Base-by-base conservation (phyloP, 2,113 vertebrate genomes). In the Pterophyllum scalare region DNA sequence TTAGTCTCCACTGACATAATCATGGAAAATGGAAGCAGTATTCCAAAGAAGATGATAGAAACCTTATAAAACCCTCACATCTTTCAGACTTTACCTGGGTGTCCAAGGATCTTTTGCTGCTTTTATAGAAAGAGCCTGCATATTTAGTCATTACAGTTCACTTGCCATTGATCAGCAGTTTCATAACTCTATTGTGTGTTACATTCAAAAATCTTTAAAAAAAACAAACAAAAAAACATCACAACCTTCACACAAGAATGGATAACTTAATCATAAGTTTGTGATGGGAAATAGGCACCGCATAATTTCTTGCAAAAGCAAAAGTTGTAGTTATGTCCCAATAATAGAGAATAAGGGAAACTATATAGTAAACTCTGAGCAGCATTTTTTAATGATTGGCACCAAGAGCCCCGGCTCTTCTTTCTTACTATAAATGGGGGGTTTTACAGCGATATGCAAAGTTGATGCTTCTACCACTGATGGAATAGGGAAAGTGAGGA, bases 191-290 rank as follows among this genome's bases (percentile, higher is more conserved):
- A 67, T 87, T 89, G 77, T 87, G 58, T 26, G 15, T 40, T 8
- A 6, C 20, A 83, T 70, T 70, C 24, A 85, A 56, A 59, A 46
- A 67, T 59, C 35, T 15, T 70, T n/a, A 28, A 17, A 56, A 75
- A 56, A 85, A 83, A 86, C n/a, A n/a, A n/a, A n/a, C n/a, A n/a
- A 77, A 54, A 86, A 82, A 85, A 56, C 58, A 61, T 75, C 33
- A 14, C 31, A 61, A 19, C 74, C 38, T 79, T 85, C 67, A 49
- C 26, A 24, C 13, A 54, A 38, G 35, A 56, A 43, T 6, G 35
- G 43, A 7, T 12, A 57, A 60, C 72, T 59, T 65, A 15, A 31
- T 67, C 43, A 58, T 79, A 54, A 75, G 20, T 62, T 83, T 61
- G 20, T 35, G 24, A 75, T 13, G 20, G 6, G 7, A 70, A 70